Base-by-base conservation (phyloP, 2,888 invertebrate genomes). In the Toxonevra muliebris region DNA sequence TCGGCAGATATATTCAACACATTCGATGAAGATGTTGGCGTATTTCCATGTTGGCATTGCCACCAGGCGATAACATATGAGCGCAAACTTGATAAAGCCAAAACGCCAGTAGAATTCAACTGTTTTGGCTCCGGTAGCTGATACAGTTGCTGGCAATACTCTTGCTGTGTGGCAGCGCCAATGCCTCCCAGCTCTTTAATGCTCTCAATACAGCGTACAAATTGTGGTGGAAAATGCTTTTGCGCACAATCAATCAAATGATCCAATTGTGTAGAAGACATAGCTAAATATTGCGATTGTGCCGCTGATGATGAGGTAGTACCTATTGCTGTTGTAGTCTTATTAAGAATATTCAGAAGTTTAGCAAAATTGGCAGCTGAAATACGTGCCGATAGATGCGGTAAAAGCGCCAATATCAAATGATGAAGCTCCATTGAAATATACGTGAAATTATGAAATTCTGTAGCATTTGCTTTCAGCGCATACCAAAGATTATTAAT, bases 401-500 rank as follows among this genome's bases (percentile, higher is more conserved):
- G 80, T 52, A 79, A 10, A 5, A 85, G 50, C 19, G 76, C 79
- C 13, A 84, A n/a, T 2, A 80, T 68, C 53, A 85, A 65, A 9
- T 77, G 74, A 66, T 81, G 77, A 0, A 85, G 65, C 52, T 79
- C 77, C 7, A 76, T 20, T 43, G 80, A 76, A 9, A 84, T 71
- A n/a, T 81, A 75, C 1, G 68, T 66, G 17, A 79, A 78, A 70
- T 84, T 80, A 12, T 77, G 73, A 30, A 83, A 76, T 19, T 82
- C 78, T 5, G 71, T 66, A 11, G 75, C 74, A 17, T 76, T 79
- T 40, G 83, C 81, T 42, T 79, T 80, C 2, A 80, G 43, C 1
- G 84, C 76, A 71, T 84, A 84, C 81, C 82, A 85, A 2, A 85
- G 70, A 72, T 85, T 85, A 55, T 79, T 84, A 5, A 85, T 64